These are phyloP conservation scores for Pyrocephalus nanus DNA, from an alignment of 2,797 vertebrate genomes.

Conservation along the genomic window DNA sequence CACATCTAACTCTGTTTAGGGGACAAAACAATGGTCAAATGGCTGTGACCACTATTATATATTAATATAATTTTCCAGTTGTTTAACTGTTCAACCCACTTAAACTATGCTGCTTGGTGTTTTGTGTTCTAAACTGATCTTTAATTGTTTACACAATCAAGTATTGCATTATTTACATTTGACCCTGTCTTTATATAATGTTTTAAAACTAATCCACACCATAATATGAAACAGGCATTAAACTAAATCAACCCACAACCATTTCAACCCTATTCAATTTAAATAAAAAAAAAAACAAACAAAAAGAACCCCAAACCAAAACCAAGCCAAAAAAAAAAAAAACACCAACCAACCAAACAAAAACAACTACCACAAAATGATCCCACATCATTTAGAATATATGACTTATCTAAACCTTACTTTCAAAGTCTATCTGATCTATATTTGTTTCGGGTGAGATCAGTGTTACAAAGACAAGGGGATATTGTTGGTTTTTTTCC, in stretches of 20 bases:
- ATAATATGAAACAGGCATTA: not conserved
- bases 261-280: not conserved
- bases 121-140: not conserved
- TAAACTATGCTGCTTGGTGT: not conserved
- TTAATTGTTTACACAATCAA: not conserved
- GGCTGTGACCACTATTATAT: not conserved
- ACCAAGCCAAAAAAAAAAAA: not conserved
- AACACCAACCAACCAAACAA: not conserved
- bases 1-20: not conserved
- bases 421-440: not conserved
- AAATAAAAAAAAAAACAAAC: not conserved
- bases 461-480: not conserved
- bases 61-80: not conserved
- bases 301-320: not conserved
- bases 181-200: not conserved
- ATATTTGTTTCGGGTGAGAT: not conserved
- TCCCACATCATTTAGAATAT: not conserved
- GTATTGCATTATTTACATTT: not conserved
- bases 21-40: conserved; percentile 2
- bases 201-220: not conserved
- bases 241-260: not conserved
- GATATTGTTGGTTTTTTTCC: not conserved
- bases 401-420: not conserved
- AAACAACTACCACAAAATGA: not conserved
- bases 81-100: not conserved